phyloP scores from a whole-genome alignment of 2,888 invertebrate genomes.

The Conops quadrifasciatus region DNA sequence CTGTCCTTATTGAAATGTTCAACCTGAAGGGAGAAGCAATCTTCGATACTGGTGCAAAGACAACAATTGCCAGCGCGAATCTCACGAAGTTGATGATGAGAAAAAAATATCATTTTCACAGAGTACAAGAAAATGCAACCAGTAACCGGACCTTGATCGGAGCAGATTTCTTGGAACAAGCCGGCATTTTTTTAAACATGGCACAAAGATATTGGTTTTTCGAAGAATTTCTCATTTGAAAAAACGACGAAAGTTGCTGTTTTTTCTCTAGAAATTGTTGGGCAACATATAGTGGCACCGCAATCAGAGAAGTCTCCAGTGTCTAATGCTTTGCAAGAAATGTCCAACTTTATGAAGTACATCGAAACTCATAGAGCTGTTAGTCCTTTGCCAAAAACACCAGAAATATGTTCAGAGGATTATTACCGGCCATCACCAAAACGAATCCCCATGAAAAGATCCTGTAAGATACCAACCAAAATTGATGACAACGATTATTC shows the following conservation, averaged over 20 bases:
- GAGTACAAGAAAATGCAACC: slow-evolving; percentile 22
- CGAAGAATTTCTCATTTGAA: not conserved
- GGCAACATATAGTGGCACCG: not conserved
- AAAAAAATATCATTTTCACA: slow-evolving; percentile 37
- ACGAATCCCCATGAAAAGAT: no score
- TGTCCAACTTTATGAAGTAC: not conserved
- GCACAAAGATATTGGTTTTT: no score
- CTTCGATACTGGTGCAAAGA: slow-evolving; percentile 33
- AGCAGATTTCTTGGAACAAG: slow-evolving; percentile 18
- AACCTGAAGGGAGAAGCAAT: slow-evolving; percentile 28
- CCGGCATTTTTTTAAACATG: slow-evolving; percentile 3
- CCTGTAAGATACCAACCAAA: no score
- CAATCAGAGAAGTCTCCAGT: not conserved
- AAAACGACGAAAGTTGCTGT: not conserved
- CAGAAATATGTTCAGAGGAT: no score
- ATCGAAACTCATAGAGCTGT: not conserved
- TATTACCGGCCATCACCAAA: slow-evolving; percentile 15
- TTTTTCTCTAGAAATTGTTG: not conserved
- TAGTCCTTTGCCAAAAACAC: no score
- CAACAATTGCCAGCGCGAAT: slow-evolving; percentile 27
- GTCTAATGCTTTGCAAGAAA: not conserved
- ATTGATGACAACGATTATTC: slow-evolving; percentile 26
- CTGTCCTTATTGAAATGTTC: slow-evolving; percentile 29
- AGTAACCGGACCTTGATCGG: slow-evolving; percentile 25
- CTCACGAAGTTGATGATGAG: slow-evolving; percentile 18